Evolutionary conservation across 2,888 invertebrate species (phyloP).

Genomic region (Cyaniris semiargus): DNA sequence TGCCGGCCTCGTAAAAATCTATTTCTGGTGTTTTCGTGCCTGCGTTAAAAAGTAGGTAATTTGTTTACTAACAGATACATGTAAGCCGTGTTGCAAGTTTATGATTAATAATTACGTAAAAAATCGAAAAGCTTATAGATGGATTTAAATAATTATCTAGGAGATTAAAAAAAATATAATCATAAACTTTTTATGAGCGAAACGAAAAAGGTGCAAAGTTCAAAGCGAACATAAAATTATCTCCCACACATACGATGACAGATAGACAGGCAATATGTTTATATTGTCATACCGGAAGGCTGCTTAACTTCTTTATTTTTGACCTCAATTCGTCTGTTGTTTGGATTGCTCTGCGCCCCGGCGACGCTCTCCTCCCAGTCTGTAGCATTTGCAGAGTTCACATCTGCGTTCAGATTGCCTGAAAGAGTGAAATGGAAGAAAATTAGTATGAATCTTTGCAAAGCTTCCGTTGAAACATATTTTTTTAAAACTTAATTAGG

Average conservation of each 20-base stretch:
- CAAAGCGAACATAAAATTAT: slow-evolving; percentile 34
- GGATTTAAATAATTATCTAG: slow-evolving; percentile 1
- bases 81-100: slow-evolving; percentile 3
- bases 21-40: slow-evolving; percentile 72
- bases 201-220: slow-evolving; percentile 22
- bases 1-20: slow-evolving; percentile 69
- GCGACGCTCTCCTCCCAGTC: slow-evolving; percentile 54
- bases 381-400: slow-evolving; percentile 53
- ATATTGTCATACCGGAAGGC: slow-evolving; percentile 35
- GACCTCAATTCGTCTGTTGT: slow-evolving; percentile 39
- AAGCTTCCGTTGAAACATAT: too few relatives aligned
- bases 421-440: slow-evolving; percentile 45
- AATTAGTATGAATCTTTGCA: background rate
- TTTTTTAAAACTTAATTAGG: background rate
- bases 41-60: slow-evolving; percentile 44
- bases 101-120: background rate
- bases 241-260: background rate
- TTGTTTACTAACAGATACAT: background rate
- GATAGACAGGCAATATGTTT: background rate
- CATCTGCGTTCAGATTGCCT: slow-evolving; percentile 55
- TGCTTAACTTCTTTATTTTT: slow-evolving; percentile 35
- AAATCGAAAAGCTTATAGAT: slow-evolving; percentile 7
- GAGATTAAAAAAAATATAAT: slow-evolving; percentile 24
- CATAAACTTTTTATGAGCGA: slow-evolving; percentile 21
- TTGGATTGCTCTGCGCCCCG: slow-evolving; percentile 46